phyloP scores from a whole-genome alignment of 1,140 invertebrate genomes.

The Rhynchophorus ferrugineus region DNA sequence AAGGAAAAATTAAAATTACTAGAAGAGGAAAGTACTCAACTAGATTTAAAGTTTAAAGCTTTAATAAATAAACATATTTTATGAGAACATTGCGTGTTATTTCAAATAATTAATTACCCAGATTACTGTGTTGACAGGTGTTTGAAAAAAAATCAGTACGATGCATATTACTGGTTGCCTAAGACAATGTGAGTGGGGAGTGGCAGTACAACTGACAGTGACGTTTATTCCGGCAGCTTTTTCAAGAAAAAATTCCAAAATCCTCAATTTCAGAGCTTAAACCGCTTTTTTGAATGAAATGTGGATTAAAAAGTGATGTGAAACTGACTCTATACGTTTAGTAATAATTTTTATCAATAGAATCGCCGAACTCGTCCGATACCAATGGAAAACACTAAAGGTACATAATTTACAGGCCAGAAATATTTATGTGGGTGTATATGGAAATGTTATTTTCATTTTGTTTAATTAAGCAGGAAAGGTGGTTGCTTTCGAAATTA shows the following conservation, averaged over 20 bases:
- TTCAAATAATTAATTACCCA: too few species aligned
- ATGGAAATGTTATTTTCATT: too few species aligned
- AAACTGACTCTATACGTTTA: background rate
- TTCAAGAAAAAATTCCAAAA: too few species aligned
- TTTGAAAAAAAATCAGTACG: too few species aligned
- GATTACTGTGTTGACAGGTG: too few species aligned
- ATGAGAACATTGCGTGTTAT: too few species aligned
- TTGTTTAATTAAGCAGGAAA: too few species aligned
- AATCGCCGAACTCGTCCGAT: background rate
- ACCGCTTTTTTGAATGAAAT: background rate
- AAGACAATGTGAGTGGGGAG: background rate
- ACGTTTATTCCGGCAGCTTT: too few species aligned
- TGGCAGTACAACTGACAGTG: background rate
- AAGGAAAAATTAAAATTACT: constrained; percentile 34
- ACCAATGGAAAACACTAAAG: background rate
- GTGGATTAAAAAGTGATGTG: background rate
- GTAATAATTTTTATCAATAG: background rate
- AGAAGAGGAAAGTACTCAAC: constrained; percentile 37
- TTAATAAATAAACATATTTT: constrained; percentile 18
- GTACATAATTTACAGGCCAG: background rate
- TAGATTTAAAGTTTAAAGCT: constrained; percentile 32
- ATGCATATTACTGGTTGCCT: background rate
- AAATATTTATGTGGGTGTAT: background rate
- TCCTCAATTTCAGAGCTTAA: too few species aligned
- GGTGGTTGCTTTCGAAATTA: too few species aligned